Evolutionary conservation across 2,888 invertebrate species (phyloP).

Genomic region (Mythimna albipuncta): DNA sequence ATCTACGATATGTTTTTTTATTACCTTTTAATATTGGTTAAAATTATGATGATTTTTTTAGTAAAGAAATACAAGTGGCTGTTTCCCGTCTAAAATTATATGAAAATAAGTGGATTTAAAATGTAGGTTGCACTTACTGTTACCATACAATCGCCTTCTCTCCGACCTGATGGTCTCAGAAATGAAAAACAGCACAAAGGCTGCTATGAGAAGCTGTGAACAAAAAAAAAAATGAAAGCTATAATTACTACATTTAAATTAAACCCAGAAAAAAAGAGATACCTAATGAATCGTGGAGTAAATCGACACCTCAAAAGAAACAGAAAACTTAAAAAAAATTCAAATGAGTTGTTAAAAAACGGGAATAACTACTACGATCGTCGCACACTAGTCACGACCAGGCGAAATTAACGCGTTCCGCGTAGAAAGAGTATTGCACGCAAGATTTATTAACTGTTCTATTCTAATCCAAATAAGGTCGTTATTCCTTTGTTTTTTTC

Average conservation of each 20-base stretch:
- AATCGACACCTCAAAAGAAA: constrained; percentile 23
- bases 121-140: constrained; percentile 19
- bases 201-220: constrained; percentile 16
- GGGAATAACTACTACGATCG: constrained; percentile 37
- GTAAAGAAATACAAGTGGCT: background rate
- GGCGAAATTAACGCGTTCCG: constrained; percentile 38
- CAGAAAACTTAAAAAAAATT: constrained; percentile 26
- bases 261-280: no score
- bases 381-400: constrained; percentile 33
- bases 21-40: no score
- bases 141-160: background rate
- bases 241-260: background rate
- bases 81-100: background rate
- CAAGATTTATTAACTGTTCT: constrained; percentile 27
- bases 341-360: constrained; percentile 40
- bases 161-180: background rate
- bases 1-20: background rate
- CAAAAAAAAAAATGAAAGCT: background rate
- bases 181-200: constrained; percentile 9
- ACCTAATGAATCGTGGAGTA: background rate
- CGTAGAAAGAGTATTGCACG: constrained; percentile 24
- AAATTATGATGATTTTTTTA: no score
- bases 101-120: background rate
- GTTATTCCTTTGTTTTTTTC: constrained; percentile 24
- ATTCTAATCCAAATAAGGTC: constrained; percentile 26